Conservation (phyloP, 2,113 vertebrate genomes). For the Nerophis ophidion region DNA sequence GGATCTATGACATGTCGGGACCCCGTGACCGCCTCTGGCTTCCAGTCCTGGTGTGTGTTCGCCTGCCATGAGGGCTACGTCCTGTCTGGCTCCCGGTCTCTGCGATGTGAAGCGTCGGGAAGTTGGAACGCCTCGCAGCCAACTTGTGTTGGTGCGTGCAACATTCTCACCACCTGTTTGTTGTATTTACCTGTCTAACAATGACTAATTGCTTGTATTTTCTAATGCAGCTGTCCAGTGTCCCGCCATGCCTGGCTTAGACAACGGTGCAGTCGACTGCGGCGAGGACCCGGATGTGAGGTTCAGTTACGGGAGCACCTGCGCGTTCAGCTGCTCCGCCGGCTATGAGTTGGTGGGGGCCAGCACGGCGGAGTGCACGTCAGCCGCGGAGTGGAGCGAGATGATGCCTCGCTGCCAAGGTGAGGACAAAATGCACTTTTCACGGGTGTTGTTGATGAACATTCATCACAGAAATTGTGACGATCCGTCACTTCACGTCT, state of each 20-base stretch:
- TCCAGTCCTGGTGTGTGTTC: conserved; percentile 56
- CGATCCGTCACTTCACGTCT: too few species aligned
- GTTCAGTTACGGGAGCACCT: conserved; percentile 71
- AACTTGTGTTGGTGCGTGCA: conserved; percentile 46
- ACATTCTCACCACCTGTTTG: background rate
- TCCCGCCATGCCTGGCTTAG: conserved; percentile 20
- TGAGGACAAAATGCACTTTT: conserved; percentile 19
- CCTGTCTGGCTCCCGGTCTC: conserved; percentile 21
- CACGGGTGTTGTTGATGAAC: background rate
- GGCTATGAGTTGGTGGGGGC: conserved; percentile 66
- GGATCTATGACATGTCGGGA: conserved; percentile 40
- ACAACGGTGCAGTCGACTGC: conserved; percentile 64
- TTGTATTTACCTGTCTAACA: background rate
- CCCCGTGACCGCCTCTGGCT: conserved; percentile 48
- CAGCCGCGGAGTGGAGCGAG: conserved; percentile 67
- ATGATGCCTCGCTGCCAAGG: conserved; percentile 71
- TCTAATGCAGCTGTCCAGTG: conserved; percentile 57
- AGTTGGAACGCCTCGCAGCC: conserved; percentile 57
- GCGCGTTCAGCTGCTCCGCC: conserved; percentile 68
- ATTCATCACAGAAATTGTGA: background rate
- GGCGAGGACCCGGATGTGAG: conserved; percentile 42
- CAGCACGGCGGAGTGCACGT: conserved; percentile 53
- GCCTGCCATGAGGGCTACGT: conserved; percentile 61
- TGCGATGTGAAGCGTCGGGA: conserved; percentile 54
- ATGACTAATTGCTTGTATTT: background rate